Conservation (phyloP, 2,888 invertebrate genomes). For the Troilus luridus region DNA sequence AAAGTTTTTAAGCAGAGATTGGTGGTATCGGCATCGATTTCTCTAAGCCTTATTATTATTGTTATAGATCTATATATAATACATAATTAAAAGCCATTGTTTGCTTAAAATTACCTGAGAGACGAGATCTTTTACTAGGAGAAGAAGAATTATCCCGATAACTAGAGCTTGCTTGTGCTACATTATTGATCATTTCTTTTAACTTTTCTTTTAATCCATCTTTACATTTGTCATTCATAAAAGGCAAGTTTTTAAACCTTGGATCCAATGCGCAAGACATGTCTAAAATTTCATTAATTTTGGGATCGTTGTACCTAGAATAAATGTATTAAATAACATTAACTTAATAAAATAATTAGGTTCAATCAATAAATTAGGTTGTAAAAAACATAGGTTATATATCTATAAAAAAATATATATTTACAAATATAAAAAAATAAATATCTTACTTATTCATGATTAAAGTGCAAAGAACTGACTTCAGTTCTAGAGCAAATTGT, state of each 20-base stretch:
- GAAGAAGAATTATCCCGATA: conserved; percentile 66
- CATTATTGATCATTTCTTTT: conserved; percentile 69
- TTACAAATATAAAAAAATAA: neutral
- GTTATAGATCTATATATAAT: too few relatives aligned
- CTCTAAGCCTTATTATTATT: too few relatives aligned
- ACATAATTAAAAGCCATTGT: neutral
- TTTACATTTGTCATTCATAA: conserved; percentile 70
- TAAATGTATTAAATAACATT: conserved; percentile 44
- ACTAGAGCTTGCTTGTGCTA: conserved; percentile 66
- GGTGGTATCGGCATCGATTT: too few relatives aligned
- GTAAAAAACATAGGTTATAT: neutral
- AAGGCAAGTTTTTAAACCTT: conserved; percentile 71
- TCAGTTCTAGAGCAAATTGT: conserved; percentile 68
- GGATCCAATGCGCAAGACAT: conserved; percentile 71
- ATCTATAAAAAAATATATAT: neutral
- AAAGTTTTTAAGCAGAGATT: too few relatives aligned
- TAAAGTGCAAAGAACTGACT: conserved; percentile 68
- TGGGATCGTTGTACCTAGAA: conserved; percentile 69
- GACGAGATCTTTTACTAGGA: conserved; percentile 68
- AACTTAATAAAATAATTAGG: neutral
- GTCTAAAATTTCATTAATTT: conserved; percentile 69
- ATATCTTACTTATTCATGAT: conserved; percentile 66
- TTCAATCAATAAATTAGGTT: neutral
- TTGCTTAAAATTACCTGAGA: conserved; percentile 68
- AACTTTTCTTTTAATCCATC: conserved; percentile 68